A percentile compares a stretch with the other conserved stretches of the same genome.
phyloP scores from a whole-genome alignment of 2,797 vertebrate species.

The Cottoperca gobio region DNA sequence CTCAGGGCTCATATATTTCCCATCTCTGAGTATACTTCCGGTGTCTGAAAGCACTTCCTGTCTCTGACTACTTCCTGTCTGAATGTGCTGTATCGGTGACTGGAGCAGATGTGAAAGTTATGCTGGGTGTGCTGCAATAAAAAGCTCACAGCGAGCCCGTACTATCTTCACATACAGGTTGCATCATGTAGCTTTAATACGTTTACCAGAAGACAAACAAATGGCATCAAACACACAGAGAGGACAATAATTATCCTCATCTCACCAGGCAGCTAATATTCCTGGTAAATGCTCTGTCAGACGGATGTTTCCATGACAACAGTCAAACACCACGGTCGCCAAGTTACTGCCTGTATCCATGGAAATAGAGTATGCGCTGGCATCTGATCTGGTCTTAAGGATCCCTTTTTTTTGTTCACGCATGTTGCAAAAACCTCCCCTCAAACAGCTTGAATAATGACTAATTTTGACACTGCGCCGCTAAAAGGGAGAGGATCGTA shows the following conservation, averaged over 20 bases:
- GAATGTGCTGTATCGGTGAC: constrained; percentile 24
- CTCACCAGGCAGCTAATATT: constrained; percentile 19
- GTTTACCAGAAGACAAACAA: neutral
- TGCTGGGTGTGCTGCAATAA: neutral
- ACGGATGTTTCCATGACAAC: constrained; percentile 71
- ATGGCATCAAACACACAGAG: neutral
- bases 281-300: constrained; percentile 22
- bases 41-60: constrained; percentile 42
- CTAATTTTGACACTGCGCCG: constrained; percentile 20
- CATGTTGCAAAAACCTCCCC: constrained; percentile 11
- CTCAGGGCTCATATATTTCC: neutral
- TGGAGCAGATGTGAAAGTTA: no score
- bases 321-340: constrained; percentile 72
- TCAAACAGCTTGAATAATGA: constrained; percentile 39
- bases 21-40: constrained; percentile 15
- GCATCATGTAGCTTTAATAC: neutral
- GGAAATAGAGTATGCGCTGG: constrained; percentile 62
- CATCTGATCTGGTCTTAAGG: constrained; percentile 57
- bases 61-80: constrained; percentile 45
- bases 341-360: constrained; percentile 69
- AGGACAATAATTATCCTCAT: neutral
- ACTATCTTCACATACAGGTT: neutral
- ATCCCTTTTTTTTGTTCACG: constrained; percentile 22
- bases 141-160: neutral
- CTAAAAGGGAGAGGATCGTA: constrained; percentile 10